Conservation (phyloP, 2,113 vertebrate genomes). For the Axis porcinus region DNA sequence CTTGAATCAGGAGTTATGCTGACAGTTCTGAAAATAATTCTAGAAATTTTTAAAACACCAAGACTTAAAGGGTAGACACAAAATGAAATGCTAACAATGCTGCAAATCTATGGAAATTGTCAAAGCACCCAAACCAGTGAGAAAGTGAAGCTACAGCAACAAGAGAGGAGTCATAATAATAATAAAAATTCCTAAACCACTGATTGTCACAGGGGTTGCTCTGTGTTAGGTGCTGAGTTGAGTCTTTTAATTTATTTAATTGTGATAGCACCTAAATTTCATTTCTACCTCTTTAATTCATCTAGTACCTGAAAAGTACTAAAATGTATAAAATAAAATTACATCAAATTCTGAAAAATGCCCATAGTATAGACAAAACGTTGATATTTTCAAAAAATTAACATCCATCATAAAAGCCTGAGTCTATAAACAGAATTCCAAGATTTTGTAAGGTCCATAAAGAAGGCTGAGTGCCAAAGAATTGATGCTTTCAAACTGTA, state of each 20-base stretch:
- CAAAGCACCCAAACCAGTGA: neutral
- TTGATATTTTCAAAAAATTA: neutral
- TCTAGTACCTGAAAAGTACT: neutral
- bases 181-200: neutral
- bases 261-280: neutral
- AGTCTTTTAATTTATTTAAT: neutral
- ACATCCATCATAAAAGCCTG: neutral
- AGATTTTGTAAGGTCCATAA: neutral
- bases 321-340: conserved; percentile 1
- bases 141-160: neutral
- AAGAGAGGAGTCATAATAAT: neutral
- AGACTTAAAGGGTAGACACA: neutral
- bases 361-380: neutral
- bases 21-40: neutral
- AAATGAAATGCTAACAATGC: neutral
- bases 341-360: neutral
- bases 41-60: neutral
- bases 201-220: neutral
- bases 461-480: neutral
- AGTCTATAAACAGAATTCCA: neutral
- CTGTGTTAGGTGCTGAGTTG: neutral
- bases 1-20: neutral
- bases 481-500: neutral
- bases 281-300: neutral
- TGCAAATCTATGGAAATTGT: neutral